Conservation (phyloP, 1,140 invertebrate genomes). For the Rhyzopertha dominica region DNA sequence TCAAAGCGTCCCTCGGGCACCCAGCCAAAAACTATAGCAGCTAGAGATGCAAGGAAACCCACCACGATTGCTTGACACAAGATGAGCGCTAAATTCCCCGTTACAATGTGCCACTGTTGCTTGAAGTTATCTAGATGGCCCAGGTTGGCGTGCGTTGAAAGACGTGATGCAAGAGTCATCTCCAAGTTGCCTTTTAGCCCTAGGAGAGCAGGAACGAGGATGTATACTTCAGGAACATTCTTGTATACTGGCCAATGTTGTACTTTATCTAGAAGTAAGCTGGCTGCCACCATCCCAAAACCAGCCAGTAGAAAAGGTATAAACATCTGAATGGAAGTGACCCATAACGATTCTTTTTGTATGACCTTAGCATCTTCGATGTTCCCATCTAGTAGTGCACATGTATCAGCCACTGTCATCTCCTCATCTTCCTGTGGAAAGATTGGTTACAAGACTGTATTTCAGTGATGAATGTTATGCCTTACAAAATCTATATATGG, state of each 20-base stretch:
- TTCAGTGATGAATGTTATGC: too few relatives aligned
- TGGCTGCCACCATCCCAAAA: slow-evolving; percentile 88
- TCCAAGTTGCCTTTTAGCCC: slow-evolving; percentile 96
- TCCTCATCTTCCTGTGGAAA: too few relatives aligned
- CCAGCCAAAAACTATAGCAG: slow-evolving; percentile 80
- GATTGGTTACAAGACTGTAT: too few relatives aligned
- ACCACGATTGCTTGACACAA: slow-evolving; percentile 93
- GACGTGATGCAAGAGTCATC: slow-evolving; percentile 92
- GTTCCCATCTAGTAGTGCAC: too few relatives aligned
- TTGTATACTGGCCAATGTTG: slow-evolving; percentile 86
- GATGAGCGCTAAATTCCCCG: slow-evolving; percentile 82
- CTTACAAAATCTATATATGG: too few relatives aligned
- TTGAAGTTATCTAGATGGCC: slow-evolving; percentile 66
- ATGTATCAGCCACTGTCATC: too few relatives aligned
- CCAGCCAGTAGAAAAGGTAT: slow-evolving; percentile 87
- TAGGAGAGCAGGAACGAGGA: slow-evolving; percentile 87
- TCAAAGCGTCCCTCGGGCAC: slow-evolving; percentile 76
- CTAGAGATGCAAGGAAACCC: slow-evolving; percentile 82
- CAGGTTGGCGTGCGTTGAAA: slow-evolving; percentile 86
- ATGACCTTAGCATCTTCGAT: too few relatives aligned
- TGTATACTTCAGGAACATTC: slow-evolving; percentile 83
- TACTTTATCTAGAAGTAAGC: slow-evolving; percentile 76
- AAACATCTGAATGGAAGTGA: slow-evolving; percentile 76
- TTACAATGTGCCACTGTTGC: slow-evolving; percentile 67
- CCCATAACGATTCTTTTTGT: slow-evolving; percentile 51